phyloP scores from a whole-genome alignment of 2,797 vertebrate genomes.

The Sebastes diploproa region DNA sequence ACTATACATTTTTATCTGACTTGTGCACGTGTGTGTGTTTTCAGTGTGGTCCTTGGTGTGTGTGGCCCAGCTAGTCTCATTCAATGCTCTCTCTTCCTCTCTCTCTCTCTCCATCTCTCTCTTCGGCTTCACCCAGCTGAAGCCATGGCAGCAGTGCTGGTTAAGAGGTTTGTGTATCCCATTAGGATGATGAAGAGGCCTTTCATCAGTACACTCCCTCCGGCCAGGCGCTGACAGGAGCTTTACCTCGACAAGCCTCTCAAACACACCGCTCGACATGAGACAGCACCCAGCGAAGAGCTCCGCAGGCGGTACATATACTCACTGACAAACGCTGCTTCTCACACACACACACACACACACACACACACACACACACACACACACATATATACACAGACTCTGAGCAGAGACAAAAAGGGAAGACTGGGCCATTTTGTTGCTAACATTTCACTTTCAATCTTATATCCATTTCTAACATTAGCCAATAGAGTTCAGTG shows the following conservation, averaged over 20 bases:
- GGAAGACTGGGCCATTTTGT: conserved; percentile 30
- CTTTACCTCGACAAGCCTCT: conserved; percentile 84
- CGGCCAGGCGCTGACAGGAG: conserved; percentile 80
- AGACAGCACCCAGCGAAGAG: conserved; percentile 71
- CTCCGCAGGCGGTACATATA: conserved; percentile 62
- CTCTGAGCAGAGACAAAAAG: conserved; percentile 1
- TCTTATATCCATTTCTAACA: conserved; percentile 30
- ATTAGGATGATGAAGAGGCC: conserved; percentile 87
- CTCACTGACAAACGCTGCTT: conserved; percentile 51
- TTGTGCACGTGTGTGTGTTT: conserved; percentile 46
- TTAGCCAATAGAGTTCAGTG: conserved; percentile 24
- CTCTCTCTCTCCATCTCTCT: conserved; percentile 45
- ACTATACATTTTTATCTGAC: conserved; percentile 45
- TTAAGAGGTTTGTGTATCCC: conserved; percentile 84
- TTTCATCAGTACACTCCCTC: conserved; percentile 84
- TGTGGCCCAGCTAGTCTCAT: conserved; percentile 43
- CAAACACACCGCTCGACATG: conserved; percentile 74
- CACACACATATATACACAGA: neutral
- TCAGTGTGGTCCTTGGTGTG: conserved; percentile 44
- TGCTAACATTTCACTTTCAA: conserved; percentile 52
- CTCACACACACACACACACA: conserved; percentile 23
- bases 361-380: neutral
- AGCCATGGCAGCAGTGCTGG: conserved; percentile 72
- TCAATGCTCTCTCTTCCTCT: neutral
- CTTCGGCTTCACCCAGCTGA: conserved; percentile 58